These are phyloP conservation scores for Fistularia tabacaria DNA, from an alignment of 2,797 vertebrate species.

Conservation along the genomic window DNA sequence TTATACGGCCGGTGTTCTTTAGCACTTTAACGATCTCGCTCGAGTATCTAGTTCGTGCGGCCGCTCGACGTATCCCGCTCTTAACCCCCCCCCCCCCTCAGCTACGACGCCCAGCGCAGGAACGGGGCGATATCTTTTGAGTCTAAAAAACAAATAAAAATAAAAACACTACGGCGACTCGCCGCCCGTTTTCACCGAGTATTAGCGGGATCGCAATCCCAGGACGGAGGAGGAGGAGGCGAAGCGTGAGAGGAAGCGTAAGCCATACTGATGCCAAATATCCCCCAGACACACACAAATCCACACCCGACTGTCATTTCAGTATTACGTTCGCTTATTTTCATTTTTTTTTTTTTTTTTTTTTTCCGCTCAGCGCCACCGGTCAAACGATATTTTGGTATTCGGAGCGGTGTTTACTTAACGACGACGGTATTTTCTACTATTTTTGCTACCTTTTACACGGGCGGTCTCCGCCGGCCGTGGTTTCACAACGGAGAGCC, in stretches of 20 bases:
- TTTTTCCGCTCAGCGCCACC: slow-evolving; percentile 34
- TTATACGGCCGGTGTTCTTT: slow-evolving; percentile 47
- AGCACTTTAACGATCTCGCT: slow-evolving; percentile 58
- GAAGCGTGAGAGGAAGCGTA: slow-evolving; percentile 62
- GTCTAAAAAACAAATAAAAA: too few relatives aligned
- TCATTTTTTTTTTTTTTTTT: slow-evolving; percentile 20
- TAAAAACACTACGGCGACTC: too few relatives aligned
- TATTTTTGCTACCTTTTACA: slow-evolving; percentile 59
- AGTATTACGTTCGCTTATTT: slow-evolving; percentile 40
- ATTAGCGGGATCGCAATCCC: background rate
- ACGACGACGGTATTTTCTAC: slow-evolving; percentile 57
- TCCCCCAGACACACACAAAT: slow-evolving; percentile 14
- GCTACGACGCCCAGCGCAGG: too few relatives aligned
- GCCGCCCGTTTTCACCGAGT: background rate
- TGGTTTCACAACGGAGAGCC: slow-evolving; percentile 22
- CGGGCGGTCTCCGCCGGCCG: too few relatives aligned
- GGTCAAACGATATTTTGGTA: slow-evolving; percentile 40
- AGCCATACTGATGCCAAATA: slow-evolving; percentile 68
- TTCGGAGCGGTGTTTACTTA: slow-evolving; percentile 44
- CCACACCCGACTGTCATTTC: slow-evolving; percentile 31
- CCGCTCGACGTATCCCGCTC: slow-evolving; percentile 29
- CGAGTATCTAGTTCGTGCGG: slow-evolving; percentile 35
- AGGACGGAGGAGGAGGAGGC: background rate
- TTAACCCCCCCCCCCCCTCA: too few relatives aligned
- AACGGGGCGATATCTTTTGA: too few relatives aligned